A percentile compares a stretch with the other conserved stretches of the same genome.
phyloP scores from a whole-genome alignment of 2,888 invertebrate species.

The Himalopsyche kuldschensis region DNA sequence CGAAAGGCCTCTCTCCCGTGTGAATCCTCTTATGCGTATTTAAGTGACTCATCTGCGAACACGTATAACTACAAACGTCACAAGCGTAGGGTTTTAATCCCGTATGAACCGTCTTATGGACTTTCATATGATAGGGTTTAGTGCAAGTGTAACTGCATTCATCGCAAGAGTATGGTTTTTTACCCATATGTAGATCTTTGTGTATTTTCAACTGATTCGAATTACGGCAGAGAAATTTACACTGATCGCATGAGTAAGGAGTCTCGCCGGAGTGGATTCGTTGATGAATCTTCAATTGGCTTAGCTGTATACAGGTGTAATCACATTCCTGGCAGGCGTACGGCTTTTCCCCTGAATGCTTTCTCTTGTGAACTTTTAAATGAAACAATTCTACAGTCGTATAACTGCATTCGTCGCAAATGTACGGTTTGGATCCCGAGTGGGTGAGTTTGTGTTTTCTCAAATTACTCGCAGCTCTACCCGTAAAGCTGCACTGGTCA shows the following conservation, averaged over 20 bases:
- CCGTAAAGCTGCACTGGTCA: background rate
- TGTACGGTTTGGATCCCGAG: slow-evolving; percentile 3
- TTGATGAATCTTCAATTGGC: slow-evolving; percentile 67
- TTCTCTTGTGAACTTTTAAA: slow-evolving; percentile 60
- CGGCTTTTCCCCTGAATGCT: slow-evolving; percentile 79
- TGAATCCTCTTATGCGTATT: background rate
- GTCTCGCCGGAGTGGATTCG: slow-evolving; percentile 62
- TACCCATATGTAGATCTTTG: no score
- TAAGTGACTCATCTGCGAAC: background rate
- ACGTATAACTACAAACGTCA: background rate
- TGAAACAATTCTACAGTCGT: background rate
- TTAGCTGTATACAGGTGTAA: slow-evolving; percentile 74
- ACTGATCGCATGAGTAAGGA: background rate
- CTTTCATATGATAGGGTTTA: background rate
- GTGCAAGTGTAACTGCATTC: background rate
- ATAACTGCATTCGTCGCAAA: slow-evolving; percentile 2
- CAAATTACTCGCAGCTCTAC: background rate
- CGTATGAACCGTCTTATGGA: background rate
- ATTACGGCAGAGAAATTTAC: no score
- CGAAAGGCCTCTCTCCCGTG: background rate
- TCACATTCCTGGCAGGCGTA: slow-evolving; percentile 69
- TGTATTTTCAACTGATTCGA: no score
- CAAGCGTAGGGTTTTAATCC: background rate
- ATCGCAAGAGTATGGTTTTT: background rate
- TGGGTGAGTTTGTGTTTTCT: slow-evolving; percentile 15